These are phyloP conservation scores for Anarrhichthys ocellatus DNA, from an alignment of 2,113 vertebrate species.

Conservation along the genomic window DNA sequence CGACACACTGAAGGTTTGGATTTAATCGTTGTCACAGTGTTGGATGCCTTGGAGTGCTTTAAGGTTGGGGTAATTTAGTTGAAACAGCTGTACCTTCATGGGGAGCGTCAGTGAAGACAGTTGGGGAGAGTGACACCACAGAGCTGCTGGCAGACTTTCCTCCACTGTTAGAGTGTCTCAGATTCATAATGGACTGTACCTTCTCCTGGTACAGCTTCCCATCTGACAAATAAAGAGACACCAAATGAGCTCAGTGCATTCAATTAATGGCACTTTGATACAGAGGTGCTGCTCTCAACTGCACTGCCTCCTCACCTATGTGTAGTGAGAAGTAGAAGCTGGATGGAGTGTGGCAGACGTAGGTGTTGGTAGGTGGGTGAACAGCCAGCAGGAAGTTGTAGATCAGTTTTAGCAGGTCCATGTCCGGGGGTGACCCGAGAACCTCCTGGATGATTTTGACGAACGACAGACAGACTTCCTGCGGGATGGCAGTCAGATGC, in stretches of 20 bases:
- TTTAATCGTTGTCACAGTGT: not conserved
- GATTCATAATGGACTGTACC: constrained; percentile 91
- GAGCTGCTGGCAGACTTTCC: constrained; percentile 87
- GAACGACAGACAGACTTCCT: constrained; percentile 94
- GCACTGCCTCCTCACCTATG: constrained; percentile 85
- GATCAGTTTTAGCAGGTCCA: constrained; percentile 91
- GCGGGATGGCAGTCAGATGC: constrained; percentile 89
- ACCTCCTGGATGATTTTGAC: constrained; percentile 99
- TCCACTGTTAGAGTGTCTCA: constrained; percentile 90
- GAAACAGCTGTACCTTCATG: constrained; percentile 83
- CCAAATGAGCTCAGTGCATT: constrained; percentile 34
- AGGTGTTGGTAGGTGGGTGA: constrained; percentile 98
- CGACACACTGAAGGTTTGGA: not conserved
- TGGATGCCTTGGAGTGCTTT: not conserved
- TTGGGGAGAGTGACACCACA: constrained; percentile 85
- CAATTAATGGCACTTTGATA: not conserved
- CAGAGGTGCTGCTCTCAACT: not conserved
- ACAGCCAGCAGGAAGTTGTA: constrained; percentile 97
- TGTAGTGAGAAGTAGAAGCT: constrained; percentile 98
- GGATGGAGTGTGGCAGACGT: constrained; percentile 95
- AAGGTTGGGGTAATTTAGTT: not conserved
- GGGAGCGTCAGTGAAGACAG: constrained; percentile 83
- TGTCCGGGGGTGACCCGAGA: constrained; percentile 95
- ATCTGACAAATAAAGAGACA: constrained; percentile 83
- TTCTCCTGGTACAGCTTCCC: constrained; percentile 97